Evolutionary conservation across 2,797 vertebrate species (phyloP).

Genomic region (Coregonus suidteri): DNA sequence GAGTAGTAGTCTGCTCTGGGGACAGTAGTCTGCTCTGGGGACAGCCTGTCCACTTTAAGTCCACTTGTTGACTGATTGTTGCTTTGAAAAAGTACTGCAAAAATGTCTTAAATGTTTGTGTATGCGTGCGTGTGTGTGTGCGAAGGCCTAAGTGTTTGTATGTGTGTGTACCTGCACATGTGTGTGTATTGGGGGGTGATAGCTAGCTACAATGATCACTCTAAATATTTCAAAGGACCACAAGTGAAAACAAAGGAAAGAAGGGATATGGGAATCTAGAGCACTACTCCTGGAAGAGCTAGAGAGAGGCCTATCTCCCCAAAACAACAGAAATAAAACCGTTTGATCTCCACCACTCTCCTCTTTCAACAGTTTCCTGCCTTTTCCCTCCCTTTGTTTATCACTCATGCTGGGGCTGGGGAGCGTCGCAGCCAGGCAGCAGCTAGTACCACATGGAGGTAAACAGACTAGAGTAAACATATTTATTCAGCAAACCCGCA

Average conservation of each 20-base stretch:
- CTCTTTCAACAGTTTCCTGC: constrained; percentile 62
- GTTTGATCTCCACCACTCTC: constrained; percentile 70
- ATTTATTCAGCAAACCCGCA: constrained; percentile 65
- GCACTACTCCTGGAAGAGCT: constrained; percentile 66
- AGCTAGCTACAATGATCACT: neutral
- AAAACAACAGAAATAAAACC: constrained; percentile 71
- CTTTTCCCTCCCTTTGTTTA: constrained; percentile 38
- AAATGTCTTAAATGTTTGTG: neutral
- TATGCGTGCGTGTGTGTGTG: neutral
- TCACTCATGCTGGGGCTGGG: constrained; percentile 30
- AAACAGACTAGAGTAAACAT: constrained; percentile 57
- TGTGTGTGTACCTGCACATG: neutral
- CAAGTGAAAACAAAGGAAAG: constrained; percentile 70
- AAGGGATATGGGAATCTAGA: constrained; percentile 72
- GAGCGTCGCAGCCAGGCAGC: constrained; percentile 25
- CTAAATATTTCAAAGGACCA: constrained; percentile 40
- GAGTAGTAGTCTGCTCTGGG: constrained; percentile 24
- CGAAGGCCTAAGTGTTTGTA: neutral
- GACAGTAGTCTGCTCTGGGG: constrained; percentile 46
- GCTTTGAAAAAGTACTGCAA: constrained; percentile 15
- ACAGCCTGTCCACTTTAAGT: constrained; percentile 27
- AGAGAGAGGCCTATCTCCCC: constrained; percentile 53
- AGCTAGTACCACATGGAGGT: constrained; percentile 26
- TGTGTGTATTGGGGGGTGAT: neutral
- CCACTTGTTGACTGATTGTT: neutral